Evolutionary conservation across 2,888 invertebrate genomes (phyloP).

Genomic region (Cataglyphis cursor): DNA sequence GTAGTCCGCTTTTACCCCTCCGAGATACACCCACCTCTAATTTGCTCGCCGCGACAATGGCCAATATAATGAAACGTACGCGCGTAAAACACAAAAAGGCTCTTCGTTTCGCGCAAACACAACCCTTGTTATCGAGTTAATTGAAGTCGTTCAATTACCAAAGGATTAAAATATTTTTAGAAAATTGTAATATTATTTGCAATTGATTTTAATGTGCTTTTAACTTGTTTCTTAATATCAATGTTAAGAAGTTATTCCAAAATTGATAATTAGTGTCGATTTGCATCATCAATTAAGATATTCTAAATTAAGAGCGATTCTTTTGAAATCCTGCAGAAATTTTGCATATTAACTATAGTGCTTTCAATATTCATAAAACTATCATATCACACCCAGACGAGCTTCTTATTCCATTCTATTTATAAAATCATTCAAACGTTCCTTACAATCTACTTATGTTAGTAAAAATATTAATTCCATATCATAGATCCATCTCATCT

Average conservation of each 20-base stretch:
- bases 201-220: not conserved
- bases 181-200: not conserved
- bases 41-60: constrained; percentile 38
- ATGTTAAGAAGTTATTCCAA: not conserved
- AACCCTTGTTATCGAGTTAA: not conserved
- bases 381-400: not conserved
- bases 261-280: not conserved
- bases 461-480: constrained; percentile 6
- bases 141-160: not conserved
- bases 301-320: not conserved
- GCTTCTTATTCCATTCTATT: not conserved
- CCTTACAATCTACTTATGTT: not conserved
- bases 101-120: constrained; percentile 8
- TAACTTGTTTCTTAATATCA: not conserved
- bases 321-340: not conserved
- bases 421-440: constrained; percentile 14
- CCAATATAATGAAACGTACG: constrained; percentile 48
- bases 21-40: constrained; percentile 15
- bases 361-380: constrained; percentile 20
- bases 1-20: not conserved
- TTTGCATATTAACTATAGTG: not conserved
- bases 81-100: constrained; percentile 32
- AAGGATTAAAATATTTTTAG: not conserved
- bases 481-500: constrained; percentile 25
- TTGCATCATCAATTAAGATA: not conserved